Percentiles rank a stretch among this genome's conserved stretches.
Evolutionary conservation across 1,140 invertebrate species (phyloP).

Genomic region (Rhopalosiphum maidis): DNA sequence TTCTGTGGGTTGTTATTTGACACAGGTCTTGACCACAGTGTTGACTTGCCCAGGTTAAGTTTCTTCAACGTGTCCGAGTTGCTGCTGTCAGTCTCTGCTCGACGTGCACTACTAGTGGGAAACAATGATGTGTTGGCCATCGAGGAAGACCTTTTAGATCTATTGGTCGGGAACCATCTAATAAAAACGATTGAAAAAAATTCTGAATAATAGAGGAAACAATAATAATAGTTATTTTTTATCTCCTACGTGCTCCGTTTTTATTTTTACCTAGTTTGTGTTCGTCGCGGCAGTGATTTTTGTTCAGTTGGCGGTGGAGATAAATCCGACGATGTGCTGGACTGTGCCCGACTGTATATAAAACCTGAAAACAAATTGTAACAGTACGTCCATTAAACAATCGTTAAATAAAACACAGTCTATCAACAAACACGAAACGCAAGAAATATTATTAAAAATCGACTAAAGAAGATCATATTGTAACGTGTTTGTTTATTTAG

Average conservation of each 20-base stretch:
- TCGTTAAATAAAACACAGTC: not conserved
- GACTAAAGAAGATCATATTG: not conserved
- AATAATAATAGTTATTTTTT: not conserved
- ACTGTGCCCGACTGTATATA: conserved; percentile 77
- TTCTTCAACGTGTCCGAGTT: conserved; percentile 73
- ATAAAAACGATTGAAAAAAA: not conserved
- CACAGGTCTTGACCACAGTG: conserved; percentile 74
- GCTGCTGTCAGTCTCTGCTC: conserved; percentile 75
- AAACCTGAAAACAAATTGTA: conserved; percentile 66
- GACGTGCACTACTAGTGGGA: conserved; percentile 68
- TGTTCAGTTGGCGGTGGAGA: conserved; percentile 75
- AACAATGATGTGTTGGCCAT: conserved; percentile 69
- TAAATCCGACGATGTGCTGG: conserved; percentile 78
- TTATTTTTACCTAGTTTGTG: conserved; percentile 60
- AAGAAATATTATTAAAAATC: not conserved
- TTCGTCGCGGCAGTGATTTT: conserved; percentile 68
- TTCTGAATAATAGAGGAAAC: not conserved
- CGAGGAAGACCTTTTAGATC: conserved; percentile 69
- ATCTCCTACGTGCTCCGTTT: not conserved
- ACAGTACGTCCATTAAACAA: not conserved
- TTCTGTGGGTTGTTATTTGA: conserved; percentile 59
- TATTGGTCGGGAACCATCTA: conserved; percentile 71
- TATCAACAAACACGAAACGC: not conserved
- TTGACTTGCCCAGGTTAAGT: conserved; percentile 74
- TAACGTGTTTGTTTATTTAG: not conserved